Percentiles rank a stretch among this genome's conserved stretches.
Conservation (phyloP, 2,888 invertebrate species). For the Galerucella nymphaeae region DNA sequence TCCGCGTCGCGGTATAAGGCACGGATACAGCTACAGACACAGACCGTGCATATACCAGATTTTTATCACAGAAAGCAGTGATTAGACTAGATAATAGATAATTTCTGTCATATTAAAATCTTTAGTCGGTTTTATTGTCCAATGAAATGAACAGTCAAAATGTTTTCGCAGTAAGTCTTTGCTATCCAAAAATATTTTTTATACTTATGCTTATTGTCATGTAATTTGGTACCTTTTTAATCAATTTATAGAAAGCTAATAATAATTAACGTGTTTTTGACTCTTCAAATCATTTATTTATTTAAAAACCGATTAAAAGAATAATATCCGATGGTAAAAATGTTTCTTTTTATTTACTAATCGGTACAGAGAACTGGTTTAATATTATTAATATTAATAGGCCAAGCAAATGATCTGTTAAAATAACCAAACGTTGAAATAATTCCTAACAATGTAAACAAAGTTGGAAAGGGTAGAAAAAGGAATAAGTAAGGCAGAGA, state of each 20-base stretch:
- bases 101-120: slow-evolving; percentile 23
- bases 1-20: slow-evolving; percentile 60
- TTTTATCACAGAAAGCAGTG: slow-evolving; percentile 65
- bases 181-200: background rate
- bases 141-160: slow-evolving; percentile 21
- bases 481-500: too few species aligned
- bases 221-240: slow-evolving; percentile 2
- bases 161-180: slow-evolving; percentile 3
- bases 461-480: too few species aligned
- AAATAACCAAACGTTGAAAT: too few species aligned
- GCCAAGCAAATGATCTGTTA: too few species aligned
- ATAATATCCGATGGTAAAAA: background rate
- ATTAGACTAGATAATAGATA: slow-evolving; percentile 57
- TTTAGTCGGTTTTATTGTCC: slow-evolving; percentile 32
- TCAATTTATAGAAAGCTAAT: background rate
- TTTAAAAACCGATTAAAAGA: slow-evolving; percentile 5
- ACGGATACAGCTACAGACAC: slow-evolving; percentile 64
- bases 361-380: background rate
- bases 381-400: too few species aligned
- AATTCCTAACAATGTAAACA: too few species aligned
- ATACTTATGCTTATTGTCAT: background rate
- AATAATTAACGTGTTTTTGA: background rate
- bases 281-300: slow-evolving; percentile 5
- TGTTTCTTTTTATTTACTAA: slow-evolving; percentile 13
- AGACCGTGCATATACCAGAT: slow-evolving; percentile 65